Conservation (phyloP, 2,888 invertebrate species). For the Mantis religiosa region DNA sequence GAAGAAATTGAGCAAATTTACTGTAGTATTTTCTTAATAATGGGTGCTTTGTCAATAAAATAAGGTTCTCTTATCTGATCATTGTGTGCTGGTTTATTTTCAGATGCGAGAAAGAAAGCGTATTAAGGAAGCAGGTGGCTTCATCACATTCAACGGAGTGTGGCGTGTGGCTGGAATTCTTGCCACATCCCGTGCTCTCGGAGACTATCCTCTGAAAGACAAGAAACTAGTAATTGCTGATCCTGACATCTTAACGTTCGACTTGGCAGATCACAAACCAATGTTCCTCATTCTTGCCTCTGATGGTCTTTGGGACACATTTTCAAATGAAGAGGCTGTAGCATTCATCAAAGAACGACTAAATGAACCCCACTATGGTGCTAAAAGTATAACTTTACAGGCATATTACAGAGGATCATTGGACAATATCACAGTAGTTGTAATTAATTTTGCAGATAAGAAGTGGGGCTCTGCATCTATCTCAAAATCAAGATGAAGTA, state of each 20-base stretch:
- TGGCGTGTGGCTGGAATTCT: slow-evolving; percentile 95
- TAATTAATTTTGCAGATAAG: slow-evolving; percentile 41
- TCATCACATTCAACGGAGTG: slow-evolving; percentile 91
- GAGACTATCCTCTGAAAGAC: slow-evolving; percentile 92
- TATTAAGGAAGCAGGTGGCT: slow-evolving; percentile 92
- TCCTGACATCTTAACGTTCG: slow-evolving; percentile 90
- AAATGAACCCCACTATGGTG: slow-evolving; percentile 82
- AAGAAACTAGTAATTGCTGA: slow-evolving; percentile 91
- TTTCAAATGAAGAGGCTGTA: slow-evolving; percentile 91
- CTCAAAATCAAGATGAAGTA: slow-evolving; percentile 17
- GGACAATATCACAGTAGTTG: slow-evolving; percentile 92
- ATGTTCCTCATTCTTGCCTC: slow-evolving; percentile 89
- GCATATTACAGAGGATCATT: slow-evolving; percentile 88
- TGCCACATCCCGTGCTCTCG: slow-evolving; percentile 90
- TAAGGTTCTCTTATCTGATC: background rate
- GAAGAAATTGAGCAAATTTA: too few species aligned
- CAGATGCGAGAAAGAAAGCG: slow-evolving; percentile 84
- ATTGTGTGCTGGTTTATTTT: slow-evolving; percentile 30
- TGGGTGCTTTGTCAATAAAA: too few species aligned
- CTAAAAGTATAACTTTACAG: slow-evolving; percentile 85
- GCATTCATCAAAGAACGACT: slow-evolving; percentile 81
- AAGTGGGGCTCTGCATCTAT: slow-evolving; percentile 26
- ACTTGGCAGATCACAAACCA: slow-evolving; percentile 77
- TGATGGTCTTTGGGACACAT: slow-evolving; percentile 96
- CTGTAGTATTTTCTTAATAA: too few species aligned